A percentile compares a stretch with the other conserved stretches of the same genome.
These are phyloP conservation scores for Gasterosteus nipponicus DNA, from an alignment of 2,113 vertebrate species.

Conservation along the genomic window DNA sequence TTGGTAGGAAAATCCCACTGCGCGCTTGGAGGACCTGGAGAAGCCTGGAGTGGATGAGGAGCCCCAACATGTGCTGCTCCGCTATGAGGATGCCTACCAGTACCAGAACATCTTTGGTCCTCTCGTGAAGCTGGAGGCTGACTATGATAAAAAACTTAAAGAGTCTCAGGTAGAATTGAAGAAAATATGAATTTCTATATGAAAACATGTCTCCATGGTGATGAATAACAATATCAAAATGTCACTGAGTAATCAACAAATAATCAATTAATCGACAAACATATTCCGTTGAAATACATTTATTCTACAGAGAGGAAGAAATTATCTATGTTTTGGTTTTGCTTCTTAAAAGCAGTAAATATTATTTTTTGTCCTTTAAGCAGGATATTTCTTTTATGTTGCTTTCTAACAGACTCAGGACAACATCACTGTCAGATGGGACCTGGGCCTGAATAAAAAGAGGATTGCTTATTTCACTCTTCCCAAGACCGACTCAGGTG, in stretches of 20 bases:
- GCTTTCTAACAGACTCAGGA: slow-evolving; percentile 88
- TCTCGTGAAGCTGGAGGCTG: slow-evolving; percentile 95
- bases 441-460: slow-evolving; percentile 97
- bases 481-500: slow-evolving; percentile 95
- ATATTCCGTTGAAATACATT: background rate
- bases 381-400: background rate
- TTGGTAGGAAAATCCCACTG: slow-evolving; percentile 92
- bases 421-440: slow-evolving; percentile 97
- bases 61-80: slow-evolving; percentile 91
- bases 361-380: background rate
- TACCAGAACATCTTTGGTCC: slow-evolving; percentile 98
- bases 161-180: slow-evolving; percentile 88
- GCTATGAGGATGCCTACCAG: slow-evolving; percentile 95
- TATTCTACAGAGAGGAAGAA: background rate
- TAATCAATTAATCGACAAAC: background rate
- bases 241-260: background rate
- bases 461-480: slow-evolving; percentile 96
- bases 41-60: slow-evolving; percentile 96
- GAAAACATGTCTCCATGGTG: background rate
- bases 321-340: background rate
- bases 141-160: slow-evolving; percentile 97
- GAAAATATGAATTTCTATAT: background rate
- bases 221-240: background rate
- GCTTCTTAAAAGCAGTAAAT: background rate
- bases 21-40: slow-evolving; percentile 93